Conservation (phyloP, 2,797 vertebrate genomes). For the Acipenser ruthenus region DNA sequence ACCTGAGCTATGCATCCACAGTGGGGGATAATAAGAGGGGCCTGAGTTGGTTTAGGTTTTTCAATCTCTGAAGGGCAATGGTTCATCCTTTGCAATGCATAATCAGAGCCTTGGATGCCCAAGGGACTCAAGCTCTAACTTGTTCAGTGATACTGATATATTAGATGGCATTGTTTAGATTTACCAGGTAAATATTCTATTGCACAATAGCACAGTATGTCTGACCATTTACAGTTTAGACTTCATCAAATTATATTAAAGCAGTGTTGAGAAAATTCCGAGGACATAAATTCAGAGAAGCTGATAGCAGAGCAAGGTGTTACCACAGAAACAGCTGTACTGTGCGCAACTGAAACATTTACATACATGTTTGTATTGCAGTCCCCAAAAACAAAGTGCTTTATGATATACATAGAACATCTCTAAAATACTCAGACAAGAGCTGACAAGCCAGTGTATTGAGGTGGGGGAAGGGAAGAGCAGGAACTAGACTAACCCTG, state of each 20-base stretch:
- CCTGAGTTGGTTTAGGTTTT: conserved; percentile 60
- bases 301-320: too few relatives aligned
- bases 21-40: conserved; percentile 57
- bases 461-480: conserved; percentile 17
- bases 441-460: conserved; percentile 17
- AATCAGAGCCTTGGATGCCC: conserved; percentile 57
- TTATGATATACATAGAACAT: too few relatives aligned
- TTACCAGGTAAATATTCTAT: conserved; percentile 57
- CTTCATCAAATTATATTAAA: too few relatives aligned
- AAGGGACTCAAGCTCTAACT: conserved; percentile 48
- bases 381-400: too few relatives aligned
- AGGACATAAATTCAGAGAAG: too few relatives aligned
- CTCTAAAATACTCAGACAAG: too few relatives aligned
- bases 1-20: conserved; percentile 54
- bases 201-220: conserved; percentile 49
- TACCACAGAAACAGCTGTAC: too few relatives aligned
- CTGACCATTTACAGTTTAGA: conserved; percentile 2
- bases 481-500: conserved; percentile 22
- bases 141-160: conserved; percentile 60
- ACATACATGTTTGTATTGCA: too few relatives aligned
- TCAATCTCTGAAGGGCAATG: conserved; percentile 67
- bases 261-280: too few relatives aligned
- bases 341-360: too few relatives aligned
- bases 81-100: conserved; percentile 66
- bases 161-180: conserved; percentile 71